Base-by-base conservation (phyloP, 2,888 invertebrate genomes). In the Nomada flava region DNA sequence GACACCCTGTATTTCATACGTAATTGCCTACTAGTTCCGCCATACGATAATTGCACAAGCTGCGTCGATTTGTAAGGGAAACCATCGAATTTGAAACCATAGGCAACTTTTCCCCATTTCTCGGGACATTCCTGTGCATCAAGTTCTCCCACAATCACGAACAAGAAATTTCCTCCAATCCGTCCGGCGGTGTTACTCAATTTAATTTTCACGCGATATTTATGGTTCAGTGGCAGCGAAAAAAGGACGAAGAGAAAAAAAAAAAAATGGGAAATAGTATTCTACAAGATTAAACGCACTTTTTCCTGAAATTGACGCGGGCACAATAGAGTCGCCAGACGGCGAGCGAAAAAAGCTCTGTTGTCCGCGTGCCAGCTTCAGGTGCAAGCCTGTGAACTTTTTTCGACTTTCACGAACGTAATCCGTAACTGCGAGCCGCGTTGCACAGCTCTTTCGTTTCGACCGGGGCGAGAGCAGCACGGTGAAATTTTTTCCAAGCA, bases 291-390 rank as follows among this genome's bases (percentile, higher is more conserved):
- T 75, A 79, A 84, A 64, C 76, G 76, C 69, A 67, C 82, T 86
- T 77, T 73, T 71, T 60, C 70, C 78, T 87, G 85, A 87, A 84
- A 82, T 78, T 80, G 86, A 80, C 87, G 62, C 76, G 63, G 70
- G 78, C 71, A 87, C 87, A 86, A 86, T 84, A 73, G 79, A 76
- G 68, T 63, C 62, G 65, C 76, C 44, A 69, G 55, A 11, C 64
- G 44, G 42, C 60, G 59, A 42, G 52, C 57, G 62, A 65, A 78
- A 81, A 84, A 84, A 84, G 55, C 52, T 64, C 36, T 52, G 85
- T 86, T 83, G 79, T 86, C 76, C 74, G 67, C 72, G 76, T 84
- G 85, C 82, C 85, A 86, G 65, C 85, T 87, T 86, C 87, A 87
- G 87, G 73, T 82, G 75, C 82, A 70, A 55, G 68, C 71, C 20